These are phyloP conservation scores for Cottus gobio DNA, from an alignment of 2,113 vertebrate species.

Conservation along the genomic window DNA sequence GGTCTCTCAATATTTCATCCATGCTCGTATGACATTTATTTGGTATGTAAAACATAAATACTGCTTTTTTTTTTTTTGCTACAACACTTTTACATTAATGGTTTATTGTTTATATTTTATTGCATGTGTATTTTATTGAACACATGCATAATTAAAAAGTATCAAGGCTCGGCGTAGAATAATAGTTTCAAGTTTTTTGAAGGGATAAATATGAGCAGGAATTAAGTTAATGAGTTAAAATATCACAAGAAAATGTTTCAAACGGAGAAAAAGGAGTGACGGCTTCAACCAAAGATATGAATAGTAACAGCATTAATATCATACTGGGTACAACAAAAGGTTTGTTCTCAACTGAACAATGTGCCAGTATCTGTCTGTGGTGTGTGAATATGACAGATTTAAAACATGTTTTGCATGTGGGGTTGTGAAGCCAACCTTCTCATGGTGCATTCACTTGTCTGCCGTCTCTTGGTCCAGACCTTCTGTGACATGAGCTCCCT, in stretches of 20 bases:
- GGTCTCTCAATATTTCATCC: background rate
- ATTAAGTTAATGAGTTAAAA: background rate
- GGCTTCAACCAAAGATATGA: background rate
- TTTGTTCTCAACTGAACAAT: constrained; percentile 5
- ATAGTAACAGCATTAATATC: background rate
- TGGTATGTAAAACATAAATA: background rate
- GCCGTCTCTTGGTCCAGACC: background rate
- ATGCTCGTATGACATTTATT: background rate
- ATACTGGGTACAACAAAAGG: background rate
- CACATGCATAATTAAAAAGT: no score
- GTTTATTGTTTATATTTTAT: background rate
- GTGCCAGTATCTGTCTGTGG: no score
- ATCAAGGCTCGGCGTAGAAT: no score
- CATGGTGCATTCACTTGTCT: background rate
- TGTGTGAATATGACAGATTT: no score
- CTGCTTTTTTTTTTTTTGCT: background rate
- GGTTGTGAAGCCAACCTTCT: no score
- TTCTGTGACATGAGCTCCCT: background rate
- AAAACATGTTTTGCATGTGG: background rate
- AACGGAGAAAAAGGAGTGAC: background rate
- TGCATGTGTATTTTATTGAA: no score
- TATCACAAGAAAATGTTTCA: background rate
- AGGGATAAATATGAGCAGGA: background rate
- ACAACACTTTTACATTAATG: background rate
- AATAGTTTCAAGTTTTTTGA: no score